Evolutionary conservation across 2,113 vertebrate genomes (phyloP).

Genomic region (Nycticorax nycticorax): DNA sequence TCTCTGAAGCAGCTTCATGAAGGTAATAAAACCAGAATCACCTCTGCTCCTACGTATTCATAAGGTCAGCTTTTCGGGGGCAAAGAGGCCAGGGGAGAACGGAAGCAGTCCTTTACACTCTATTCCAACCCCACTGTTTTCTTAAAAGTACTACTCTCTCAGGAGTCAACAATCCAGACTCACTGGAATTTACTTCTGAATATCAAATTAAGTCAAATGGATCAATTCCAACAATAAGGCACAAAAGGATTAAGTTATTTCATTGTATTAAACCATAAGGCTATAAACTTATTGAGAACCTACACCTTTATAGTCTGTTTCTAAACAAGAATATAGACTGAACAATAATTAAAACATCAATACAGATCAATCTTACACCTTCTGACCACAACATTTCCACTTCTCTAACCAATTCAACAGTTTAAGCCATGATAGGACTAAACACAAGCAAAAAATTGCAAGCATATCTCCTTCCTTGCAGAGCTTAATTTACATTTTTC

Average conservation of each 20-base stretch:
- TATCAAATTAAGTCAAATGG: background rate
- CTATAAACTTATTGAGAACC: background rate
- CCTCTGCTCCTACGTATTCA: background rate
- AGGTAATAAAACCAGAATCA: background rate
- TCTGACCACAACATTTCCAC: background rate
- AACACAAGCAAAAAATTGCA: background rate
- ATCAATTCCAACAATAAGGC: background rate
- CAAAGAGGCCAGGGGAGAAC: background rate
- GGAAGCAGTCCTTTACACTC: background rate
- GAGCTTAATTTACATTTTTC: background rate
- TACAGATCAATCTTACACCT: background rate
- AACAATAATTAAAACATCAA: background rate
- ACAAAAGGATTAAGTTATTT: background rate
- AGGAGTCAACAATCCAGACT: background rate
- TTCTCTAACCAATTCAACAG: background rate
- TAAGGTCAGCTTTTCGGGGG: background rate
- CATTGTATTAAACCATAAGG: background rate
- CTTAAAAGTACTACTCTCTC: background rate
- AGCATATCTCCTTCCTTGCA: background rate
- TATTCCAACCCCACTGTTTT: background rate
- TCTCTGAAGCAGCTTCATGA: background rate
- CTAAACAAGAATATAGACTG: background rate
- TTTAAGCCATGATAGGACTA: background rate
- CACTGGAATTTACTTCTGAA: background rate
- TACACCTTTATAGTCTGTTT: background rate